Evolutionary conservation across 2,888 invertebrate genomes (phyloP).

Genomic region (Ochlodes sylvanus): DNA sequence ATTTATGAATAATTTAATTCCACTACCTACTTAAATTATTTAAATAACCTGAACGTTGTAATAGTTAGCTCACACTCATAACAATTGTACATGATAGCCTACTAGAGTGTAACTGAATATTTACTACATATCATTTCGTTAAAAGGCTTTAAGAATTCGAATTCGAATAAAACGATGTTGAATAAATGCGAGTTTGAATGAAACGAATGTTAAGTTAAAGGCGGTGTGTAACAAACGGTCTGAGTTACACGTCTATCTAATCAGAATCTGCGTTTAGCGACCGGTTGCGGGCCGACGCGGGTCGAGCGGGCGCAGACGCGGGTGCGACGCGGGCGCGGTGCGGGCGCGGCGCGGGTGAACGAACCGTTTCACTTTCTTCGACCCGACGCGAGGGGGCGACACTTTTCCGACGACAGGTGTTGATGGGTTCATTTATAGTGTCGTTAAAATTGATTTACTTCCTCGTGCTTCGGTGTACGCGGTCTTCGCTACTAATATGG

Average conservation of each 20-base stretch:
- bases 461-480: conserved; percentile 20
- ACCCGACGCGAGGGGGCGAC: conserved; percentile 67
- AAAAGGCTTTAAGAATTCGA: too few relatives aligned
- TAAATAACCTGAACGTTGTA: too few relatives aligned
- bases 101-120: too few relatives aligned
- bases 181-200: conserved; percentile 15
- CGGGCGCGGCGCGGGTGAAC: conserved; percentile 58
- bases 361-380: conserved; percentile 74
- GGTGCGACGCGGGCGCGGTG: conserved; percentile 22
- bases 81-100: too few relatives aligned
- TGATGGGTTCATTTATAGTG: conserved; percentile 33
- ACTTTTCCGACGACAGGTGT: conserved; percentile 49
- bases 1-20: too few relatives aligned
- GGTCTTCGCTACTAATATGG: conserved; percentile 6
- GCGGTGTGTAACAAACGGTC: conserved; percentile 32
- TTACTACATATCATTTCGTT: too few relatives aligned
- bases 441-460: conserved; percentile 34
- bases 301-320: conserved; percentile 25
- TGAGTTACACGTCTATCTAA: conserved; percentile 34
- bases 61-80: too few relatives aligned
- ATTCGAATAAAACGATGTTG: too few relatives aligned
- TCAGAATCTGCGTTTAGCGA: conserved; percentile 38
- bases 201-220: conserved; percentile 24
- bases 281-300: conserved; percentile 36
- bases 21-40: too few relatives aligned